Evolutionary conservation across 2,113 vertebrate species (phyloP).

Genomic region (Synodontis membranacea): DNA sequence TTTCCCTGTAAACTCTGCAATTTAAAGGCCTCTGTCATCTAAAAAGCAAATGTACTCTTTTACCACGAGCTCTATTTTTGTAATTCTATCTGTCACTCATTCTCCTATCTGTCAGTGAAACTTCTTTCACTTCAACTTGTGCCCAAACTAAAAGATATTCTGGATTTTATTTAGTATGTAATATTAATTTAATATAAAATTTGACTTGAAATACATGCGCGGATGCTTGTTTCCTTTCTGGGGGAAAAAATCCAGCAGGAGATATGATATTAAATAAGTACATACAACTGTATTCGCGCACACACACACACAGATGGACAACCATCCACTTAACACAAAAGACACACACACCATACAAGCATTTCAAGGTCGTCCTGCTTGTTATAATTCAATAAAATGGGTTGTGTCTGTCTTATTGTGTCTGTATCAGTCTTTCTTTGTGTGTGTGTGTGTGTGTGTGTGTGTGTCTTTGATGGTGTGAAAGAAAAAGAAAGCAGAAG

Average conservation of each 20-base stretch:
- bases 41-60: not conserved
- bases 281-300: not conserved
- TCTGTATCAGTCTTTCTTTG: conserved; percentile 13
- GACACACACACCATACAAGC: conserved; percentile 29
- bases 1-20: conserved; percentile 1
- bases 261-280: not conserved
- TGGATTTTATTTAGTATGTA: conserved; percentile 47
- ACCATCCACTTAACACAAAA: conserved; percentile 13
- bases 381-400: conserved; percentile 45
- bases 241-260: conserved; percentile 5
- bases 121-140: not conserved
- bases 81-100: not conserved
- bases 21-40: not conserved
- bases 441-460: conserved; percentile 9
- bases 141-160: conserved; percentile 23
- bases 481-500: no score
- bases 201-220: conserved; percentile 45
- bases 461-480: conserved; percentile 2
- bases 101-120: not conserved
- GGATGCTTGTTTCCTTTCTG: conserved; percentile 38
- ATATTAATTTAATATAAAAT: conserved; percentile 54
- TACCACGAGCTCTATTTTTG: conserved; percentile 3
- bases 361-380: conserved; percentile 26
- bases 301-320: conserved; percentile 1
- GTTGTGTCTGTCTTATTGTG: conserved; percentile 50